Evolutionary conservation across 2,113 vertebrate genomes (phyloP).

Genomic region (Barnardius zonarius): DNA sequence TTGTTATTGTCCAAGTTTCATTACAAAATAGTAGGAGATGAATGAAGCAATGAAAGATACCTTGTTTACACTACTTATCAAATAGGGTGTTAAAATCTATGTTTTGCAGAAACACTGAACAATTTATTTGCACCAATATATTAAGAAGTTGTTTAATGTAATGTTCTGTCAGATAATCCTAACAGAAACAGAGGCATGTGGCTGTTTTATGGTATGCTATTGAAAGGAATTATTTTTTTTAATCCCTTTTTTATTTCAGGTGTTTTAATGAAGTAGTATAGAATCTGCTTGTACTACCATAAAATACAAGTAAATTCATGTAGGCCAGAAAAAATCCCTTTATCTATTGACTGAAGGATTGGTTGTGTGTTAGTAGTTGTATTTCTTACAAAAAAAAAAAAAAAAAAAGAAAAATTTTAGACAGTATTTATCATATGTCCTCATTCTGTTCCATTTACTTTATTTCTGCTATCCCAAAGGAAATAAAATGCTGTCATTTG

Average conservation of each 20-base stretch:
- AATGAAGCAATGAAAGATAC: background rate
- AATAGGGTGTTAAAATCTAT: background rate
- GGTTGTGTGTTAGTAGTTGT: background rate
- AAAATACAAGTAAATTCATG: background rate
- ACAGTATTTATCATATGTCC: constrained; percentile 32
- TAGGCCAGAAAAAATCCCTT: background rate
- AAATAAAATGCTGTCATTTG: constrained; percentile 40
- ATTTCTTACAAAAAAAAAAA: background rate
- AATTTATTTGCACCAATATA: background rate
- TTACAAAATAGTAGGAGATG: background rate
- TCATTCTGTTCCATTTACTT: constrained; percentile 59
- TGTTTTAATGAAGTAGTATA: background rate
- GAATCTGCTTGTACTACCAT: background rate
- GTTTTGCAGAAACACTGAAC: background rate
- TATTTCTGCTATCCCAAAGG: constrained; percentile 28
- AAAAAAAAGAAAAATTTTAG: background rate
- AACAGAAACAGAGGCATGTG: background rate
- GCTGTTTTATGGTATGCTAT: background rate
- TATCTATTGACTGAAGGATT: background rate
- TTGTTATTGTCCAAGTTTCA: background rate
- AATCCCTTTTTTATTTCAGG: background rate
- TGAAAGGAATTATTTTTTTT: background rate
- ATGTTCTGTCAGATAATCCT: background rate
- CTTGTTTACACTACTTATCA: background rate
- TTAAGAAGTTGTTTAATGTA: background rate